These are phyloP conservation scores for Caenorhabditis imperialis DNA, from an alignment of 2,888 invertebrate species.

Conservation along the genomic window DNA sequence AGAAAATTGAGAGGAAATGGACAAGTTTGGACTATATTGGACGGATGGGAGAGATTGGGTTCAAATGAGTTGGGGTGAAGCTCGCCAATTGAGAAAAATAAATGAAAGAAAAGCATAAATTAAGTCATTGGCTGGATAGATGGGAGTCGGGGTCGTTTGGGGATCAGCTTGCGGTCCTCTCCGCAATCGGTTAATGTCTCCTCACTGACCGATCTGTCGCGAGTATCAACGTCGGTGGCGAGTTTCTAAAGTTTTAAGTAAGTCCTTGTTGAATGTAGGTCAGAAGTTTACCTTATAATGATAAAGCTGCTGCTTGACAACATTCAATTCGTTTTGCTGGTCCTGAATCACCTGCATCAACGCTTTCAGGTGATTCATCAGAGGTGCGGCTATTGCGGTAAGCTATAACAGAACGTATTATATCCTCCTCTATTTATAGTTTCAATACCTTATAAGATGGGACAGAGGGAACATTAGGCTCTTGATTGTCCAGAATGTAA, in stretches of 20 bases:
- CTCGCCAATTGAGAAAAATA: background rate
- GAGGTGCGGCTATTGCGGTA: conserved; percentile 76
- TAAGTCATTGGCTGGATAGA: conserved; percentile 64
- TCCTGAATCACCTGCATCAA: conserved; percentile 76
- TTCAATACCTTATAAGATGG: conserved; percentile 70
- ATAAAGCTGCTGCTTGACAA: conserved; percentile 69
- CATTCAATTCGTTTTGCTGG: conserved; percentile 70
- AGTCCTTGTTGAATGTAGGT: too few species aligned
- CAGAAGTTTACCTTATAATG: conserved; percentile 67
- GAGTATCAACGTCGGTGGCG: conserved; percentile 62
- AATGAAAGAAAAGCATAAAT: conserved; percentile 1
- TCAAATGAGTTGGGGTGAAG: background rate
- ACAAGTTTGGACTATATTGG: background rate
- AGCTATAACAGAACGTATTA: conserved; percentile 40
- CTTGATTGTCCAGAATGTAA: conserved; percentile 63
- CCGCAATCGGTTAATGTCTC: conserved; percentile 71
- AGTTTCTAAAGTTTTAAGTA: conserved; percentile 51
- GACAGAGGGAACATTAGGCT: conserved; percentile 71
- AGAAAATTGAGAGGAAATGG: conserved; percentile 10
- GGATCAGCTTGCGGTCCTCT: conserved; percentile 61
- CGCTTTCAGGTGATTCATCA: conserved; percentile 78
- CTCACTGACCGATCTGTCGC: conserved; percentile 71
- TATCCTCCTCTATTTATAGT: background rate
- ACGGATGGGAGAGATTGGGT: background rate
- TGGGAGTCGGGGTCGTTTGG: conserved; percentile 60